Evolutionary conservation across 2,888 invertebrate genomes (phyloP), one percentile per base, ranked within the genome.

Genomic region (Latrodectus hesperus): DNA sequence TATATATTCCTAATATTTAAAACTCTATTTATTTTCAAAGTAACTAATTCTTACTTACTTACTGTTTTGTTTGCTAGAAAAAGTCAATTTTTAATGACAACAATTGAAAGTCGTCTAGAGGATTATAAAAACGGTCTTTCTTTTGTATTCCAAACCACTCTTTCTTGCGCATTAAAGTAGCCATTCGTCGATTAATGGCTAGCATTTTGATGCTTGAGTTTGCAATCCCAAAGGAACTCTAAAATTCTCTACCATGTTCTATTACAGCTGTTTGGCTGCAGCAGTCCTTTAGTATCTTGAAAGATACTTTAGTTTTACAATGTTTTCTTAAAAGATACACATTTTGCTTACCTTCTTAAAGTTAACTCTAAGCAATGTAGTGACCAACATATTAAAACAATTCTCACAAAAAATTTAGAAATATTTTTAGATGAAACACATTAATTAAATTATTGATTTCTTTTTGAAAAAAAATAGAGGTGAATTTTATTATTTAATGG

Each of bases 241-340:
- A 86, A 86, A 86, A 86, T 86, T 86, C 86, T n/a, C 75, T 67
- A 72, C 86, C 86, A 86, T 80, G 81, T 71, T 68, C 80, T 75
- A 81, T 86, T 81, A 86, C 75, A 76, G 53, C 80, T 70, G 72
- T 80, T 86, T 86, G 80, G 76, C 80, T 86, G 22, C 22, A 22
- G 22, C 81, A 80, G 80, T 86, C 71, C 79, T 55, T 55, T 55
- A 14, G 16, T 11, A 55, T 55, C 55, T 55, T 16, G 55, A 55
- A 16, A 16, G 55, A 11, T 55, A 55, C 76, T 76, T 83, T 60
- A 74, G 10, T 67, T 68, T 71, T 38, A 9, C 52, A 38, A 22
- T 76, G 67, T 76, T 83, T 83, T 55, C 67, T 14, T 14, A 55
- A 55, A 55, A 14, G 16, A 55, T 55, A 55, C 55, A 0, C 8